phyloP scores from a whole-genome alignment of 1,140 invertebrate species.

The Cyphomyrmex costatus region DNA sequence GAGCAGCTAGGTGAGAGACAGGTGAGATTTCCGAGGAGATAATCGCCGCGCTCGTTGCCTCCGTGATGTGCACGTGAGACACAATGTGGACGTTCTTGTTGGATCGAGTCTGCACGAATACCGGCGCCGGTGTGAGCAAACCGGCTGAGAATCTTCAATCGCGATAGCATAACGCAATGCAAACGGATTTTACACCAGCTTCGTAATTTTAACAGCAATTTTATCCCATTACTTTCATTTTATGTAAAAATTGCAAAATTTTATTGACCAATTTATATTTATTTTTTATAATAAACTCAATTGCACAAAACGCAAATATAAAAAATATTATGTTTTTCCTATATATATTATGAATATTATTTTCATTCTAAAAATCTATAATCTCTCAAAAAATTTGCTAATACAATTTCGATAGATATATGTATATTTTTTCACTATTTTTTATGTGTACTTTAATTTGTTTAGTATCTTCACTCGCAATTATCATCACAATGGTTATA shows the following conservation, averaged over 20 bases:
- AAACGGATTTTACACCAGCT: conserved; percentile 43
- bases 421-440: neutral
- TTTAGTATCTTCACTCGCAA: neutral
- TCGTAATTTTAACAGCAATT: neutral
- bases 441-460: neutral
- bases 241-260: conserved; percentile 11
- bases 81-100: conserved; percentile 74
- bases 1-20: conserved; percentile 54
- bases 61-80: conserved; percentile 61
- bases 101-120: conserved; percentile 40
- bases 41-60: conserved; percentile 59
- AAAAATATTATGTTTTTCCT: neutral
- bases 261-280: neutral
- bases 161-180: conserved; percentile 33
- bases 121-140: conserved; percentile 34
- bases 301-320: neutral
- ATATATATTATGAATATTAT: neutral
- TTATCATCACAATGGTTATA: neutral
- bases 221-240: neutral
- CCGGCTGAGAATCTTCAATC: conserved; percentile 59
- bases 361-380: neutral
- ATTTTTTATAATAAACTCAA: neutral
- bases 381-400: neutral
- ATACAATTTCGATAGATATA: neutral
- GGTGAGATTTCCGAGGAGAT: conserved; percentile 57